A percentile compares a stretch with the other conserved stretches of the same genome.
Evolutionary conservation across 2,888 invertebrate species (phyloP).

Genomic region (Keiferia lycopersicella): DNA sequence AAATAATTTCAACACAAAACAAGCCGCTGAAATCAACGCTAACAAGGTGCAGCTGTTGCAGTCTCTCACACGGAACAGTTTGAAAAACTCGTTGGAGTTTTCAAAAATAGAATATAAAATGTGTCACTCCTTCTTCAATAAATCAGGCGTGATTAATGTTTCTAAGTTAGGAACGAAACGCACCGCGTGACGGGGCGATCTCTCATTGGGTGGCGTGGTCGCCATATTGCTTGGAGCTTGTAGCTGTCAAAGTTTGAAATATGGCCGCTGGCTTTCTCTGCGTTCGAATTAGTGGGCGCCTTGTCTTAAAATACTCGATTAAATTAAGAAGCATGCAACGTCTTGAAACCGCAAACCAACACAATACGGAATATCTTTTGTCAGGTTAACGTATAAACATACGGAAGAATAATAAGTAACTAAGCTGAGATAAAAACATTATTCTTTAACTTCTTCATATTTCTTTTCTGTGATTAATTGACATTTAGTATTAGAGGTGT

Average conservation of each 20-base stretch:
- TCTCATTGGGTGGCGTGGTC: slow-evolving; percentile 79
- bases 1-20: slow-evolving; percentile 75
- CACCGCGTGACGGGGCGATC: slow-evolving; percentile 72
- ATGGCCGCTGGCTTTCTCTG: slow-evolving; percentile 70
- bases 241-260: slow-evolving; percentile 80
- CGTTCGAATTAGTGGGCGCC: slow-evolving; percentile 63
- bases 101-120: slow-evolving; percentile 81
- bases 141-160: slow-evolving; percentile 79
- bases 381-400: background rate
- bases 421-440: background rate
- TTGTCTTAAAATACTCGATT: slow-evolving; percentile 70
- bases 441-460: no score
- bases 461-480: slow-evolving; percentile 56
- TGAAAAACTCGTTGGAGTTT: slow-evolving; percentile 76
- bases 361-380: slow-evolving; percentile 29
- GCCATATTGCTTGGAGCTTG: slow-evolving; percentile 80
- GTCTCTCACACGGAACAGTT: slow-evolving; percentile 70
- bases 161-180: slow-evolving; percentile 67
- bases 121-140: slow-evolving; percentile 79
- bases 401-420: background rate
- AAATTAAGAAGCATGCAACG: slow-evolving; percentile 57
- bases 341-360: slow-evolving; percentile 51
- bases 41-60: slow-evolving; percentile 79
- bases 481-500: slow-evolving; percentile 67
- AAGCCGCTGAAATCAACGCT: slow-evolving; percentile 62